Evolutionary conservation across 2,797 vertebrate genomes (phyloP).

Genomic region (Perodicticus potto): DNA sequence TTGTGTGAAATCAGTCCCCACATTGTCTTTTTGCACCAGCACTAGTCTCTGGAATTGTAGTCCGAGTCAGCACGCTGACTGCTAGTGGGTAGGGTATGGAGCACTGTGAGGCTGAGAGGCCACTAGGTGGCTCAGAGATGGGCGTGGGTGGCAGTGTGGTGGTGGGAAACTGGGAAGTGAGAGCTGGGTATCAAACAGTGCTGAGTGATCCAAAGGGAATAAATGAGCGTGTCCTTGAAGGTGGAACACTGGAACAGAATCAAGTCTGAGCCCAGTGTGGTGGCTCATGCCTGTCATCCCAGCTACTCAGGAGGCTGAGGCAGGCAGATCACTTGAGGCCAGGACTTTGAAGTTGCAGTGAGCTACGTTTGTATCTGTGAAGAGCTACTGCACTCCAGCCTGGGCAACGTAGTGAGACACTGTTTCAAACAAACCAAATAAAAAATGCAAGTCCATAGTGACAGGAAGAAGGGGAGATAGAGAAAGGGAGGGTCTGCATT

Average conservation of each 20-base stretch:
- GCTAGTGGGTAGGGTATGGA: rapidly evolving
- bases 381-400: background rate
- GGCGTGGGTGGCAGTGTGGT: too few species aligned
- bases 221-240: background rate
- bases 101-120: background rate
- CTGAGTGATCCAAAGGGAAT: background rate
- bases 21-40: background rate
- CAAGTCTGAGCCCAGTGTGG: background rate
- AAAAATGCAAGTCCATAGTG: background rate
- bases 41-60: background rate
- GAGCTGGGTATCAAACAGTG: background rate
- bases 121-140: background rate
- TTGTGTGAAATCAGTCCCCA: background rate
- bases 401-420: background rate
- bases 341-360: background rate
- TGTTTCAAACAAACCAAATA: background rate
- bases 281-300: background rate
- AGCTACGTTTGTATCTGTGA: background rate
- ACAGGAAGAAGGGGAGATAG: background rate
- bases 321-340: background rate
- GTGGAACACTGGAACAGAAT: background rate
- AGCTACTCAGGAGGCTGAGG: background rate
- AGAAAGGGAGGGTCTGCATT: background rate
- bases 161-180: background rate
- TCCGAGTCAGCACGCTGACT: background rate